Conservation (phyloP, 2,888 invertebrate species). For the Blomia tropicalis region DNA sequence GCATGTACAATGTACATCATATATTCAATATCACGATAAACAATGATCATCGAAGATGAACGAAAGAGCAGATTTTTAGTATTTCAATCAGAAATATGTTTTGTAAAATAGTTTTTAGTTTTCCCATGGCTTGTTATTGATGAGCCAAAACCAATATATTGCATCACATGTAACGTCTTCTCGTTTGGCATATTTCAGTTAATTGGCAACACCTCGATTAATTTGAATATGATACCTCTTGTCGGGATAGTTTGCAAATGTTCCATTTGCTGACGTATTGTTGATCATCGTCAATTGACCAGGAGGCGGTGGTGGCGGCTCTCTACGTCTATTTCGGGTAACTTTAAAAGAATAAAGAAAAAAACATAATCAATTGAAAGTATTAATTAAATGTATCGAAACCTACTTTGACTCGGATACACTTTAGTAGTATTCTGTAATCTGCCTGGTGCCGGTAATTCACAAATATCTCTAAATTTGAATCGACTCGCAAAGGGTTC, state of each 20-base stretch:
- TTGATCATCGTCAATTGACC: neutral
- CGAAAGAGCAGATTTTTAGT: no score
- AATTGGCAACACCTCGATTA: neutral
- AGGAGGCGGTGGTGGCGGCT: constrained; percentile 22
- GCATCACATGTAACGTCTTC: no score
- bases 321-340: constrained; percentile 10
- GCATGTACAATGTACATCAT: no score
- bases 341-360: neutral
- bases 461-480: constrained; percentile 46
- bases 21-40: no score
- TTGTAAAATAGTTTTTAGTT: no score
- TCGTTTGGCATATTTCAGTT: constrained; percentile 8
- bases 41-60: no score
- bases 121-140: no score
- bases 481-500: neutral
- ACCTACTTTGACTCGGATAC: constrained; percentile 33
- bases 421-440: constrained; percentile 38
- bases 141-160: no score
- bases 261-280: neutral
- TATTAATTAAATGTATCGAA: neutral
- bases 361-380: neutral
- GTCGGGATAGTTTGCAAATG: neutral
- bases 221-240: constrained; percentile 9
- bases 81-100: no score
- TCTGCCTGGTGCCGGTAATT: constrained; percentile 53